phyloP scores from a whole-genome alignment of 2,888 invertebrate species.

The Baccha elongata region DNA sequence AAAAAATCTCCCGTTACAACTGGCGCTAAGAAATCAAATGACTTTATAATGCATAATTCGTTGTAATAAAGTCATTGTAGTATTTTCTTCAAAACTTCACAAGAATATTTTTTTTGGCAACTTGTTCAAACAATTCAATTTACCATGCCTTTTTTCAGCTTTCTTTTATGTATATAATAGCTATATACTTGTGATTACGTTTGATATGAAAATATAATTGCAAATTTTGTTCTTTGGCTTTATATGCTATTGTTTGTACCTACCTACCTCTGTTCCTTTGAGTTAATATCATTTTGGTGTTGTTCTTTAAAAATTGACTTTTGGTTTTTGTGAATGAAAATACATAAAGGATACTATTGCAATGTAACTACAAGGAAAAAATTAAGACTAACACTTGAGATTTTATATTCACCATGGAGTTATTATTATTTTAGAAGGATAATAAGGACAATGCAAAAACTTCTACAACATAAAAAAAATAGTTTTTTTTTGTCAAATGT shows the following conservation, averaged over 20 bases:
- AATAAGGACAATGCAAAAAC: no score
- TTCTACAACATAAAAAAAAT: no score
- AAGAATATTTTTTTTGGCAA: slow-evolving; percentile 29
- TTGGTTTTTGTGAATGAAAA: slow-evolving; percentile 53
- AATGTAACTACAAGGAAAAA: no score
- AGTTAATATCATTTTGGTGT: slow-evolving; percentile 8
- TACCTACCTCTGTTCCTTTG: not conserved
- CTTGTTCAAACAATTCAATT: slow-evolving; percentile 21
- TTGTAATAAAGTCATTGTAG: no score
- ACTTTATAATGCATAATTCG: no score
- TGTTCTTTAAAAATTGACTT: slow-evolving; percentile 35
- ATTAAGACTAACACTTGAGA: no score
- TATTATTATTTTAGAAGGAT: no score
- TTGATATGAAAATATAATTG: slow-evolving; percentile 60
- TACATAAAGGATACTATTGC: slow-evolving; percentile 9
- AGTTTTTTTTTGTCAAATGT: no score
- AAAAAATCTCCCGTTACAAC: no score
- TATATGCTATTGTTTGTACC: not conserved
- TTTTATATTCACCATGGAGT: no score
- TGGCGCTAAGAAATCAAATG: no score
- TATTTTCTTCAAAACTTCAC: no score
- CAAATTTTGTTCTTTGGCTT: slow-evolving; percentile 32
- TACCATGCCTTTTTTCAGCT: not conserved
- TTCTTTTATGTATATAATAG: not conserved
- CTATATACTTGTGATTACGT: not conserved